Evolutionary conservation across 2,888 invertebrate genomes (phyloP), one percentile per base, ranked within the genome.

Genomic region (Sarcophaga caerulescens): DNA sequence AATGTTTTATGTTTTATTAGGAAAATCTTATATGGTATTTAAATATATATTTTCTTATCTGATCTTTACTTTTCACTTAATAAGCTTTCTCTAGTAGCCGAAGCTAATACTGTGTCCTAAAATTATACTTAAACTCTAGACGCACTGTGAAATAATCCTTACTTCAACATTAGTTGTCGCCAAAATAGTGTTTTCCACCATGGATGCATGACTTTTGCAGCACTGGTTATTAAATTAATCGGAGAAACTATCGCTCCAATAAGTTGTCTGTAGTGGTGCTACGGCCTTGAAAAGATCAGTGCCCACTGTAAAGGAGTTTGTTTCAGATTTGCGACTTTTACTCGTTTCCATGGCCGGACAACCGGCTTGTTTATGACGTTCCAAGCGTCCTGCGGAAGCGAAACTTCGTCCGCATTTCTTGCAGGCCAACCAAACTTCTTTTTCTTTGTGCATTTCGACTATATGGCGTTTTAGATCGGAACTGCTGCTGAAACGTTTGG

Each of bases 201-300:
- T 17, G 5, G 14, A 35, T 21, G 60, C 21, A 60, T 19, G n/a
- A 60, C 8, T 60, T 5, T 60, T 19, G 1, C 8, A n/a, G 23
- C 70, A 52, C 12, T 17, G 17, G 12, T 52, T 17, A 14, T 52
- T 52, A 52, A 14, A 14, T 90, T 92, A 94, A 87, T 94, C 94
- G 8, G 94, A 94, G 89, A 93, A 94, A 65, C 93, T 93, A 84
- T 94, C 94, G 87, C 93, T 93, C 94, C 94, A 94, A 85, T 94
- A 93, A 25, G 94, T 94, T 70, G 94, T 93, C 6, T 93, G 94
- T 3, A 93, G 87, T 0, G 94, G 94, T 5, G 94, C 94, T 23
- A 94, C 94, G 47, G 93, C 92, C 86, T 93, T 93, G 87, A 94
- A 94, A 10, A 94, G 89, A 89, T 94, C 94, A 57, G 92, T 90